These are phyloP conservation scores for Pristiophorus japonicus DNA, from an alignment of 2,113 vertebrate species.

Conservation along the genomic window DNA sequence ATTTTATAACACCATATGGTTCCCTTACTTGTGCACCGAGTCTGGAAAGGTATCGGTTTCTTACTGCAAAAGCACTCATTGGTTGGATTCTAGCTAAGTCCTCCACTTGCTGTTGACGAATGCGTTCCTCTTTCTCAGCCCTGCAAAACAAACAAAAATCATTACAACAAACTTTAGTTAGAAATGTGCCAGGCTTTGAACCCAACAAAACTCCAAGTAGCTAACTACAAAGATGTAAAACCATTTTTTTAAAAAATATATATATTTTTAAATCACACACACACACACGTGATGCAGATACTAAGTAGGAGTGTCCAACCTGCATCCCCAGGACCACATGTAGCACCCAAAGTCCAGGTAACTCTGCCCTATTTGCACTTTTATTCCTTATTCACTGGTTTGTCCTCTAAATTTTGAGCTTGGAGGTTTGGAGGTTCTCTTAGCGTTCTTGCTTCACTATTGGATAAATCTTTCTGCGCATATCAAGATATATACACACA, in stretches of 20 bases:
- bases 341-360: background rate
- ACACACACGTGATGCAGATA: background rate
- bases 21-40: constrained; percentile 66
- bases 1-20: background rate
- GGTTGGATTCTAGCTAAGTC: constrained; percentile 56
- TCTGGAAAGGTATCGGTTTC: constrained; percentile 72
- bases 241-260: too few relatives aligned
- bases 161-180: background rate
- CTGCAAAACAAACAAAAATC: constrained; percentile 39
- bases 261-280: too few relatives aligned
- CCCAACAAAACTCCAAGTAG: background rate
- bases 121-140: constrained; percentile 37
- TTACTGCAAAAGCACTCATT: constrained; percentile 65
- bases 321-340: background rate
- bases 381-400: background rate
- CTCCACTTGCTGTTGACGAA: constrained; percentile 47
- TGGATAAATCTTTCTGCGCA: background rate
- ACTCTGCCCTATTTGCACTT: background rate
- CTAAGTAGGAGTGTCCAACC: background rate
- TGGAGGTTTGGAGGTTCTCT: background rate
- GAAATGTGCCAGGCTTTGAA: background rate
- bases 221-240: background rate
- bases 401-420: background rate
- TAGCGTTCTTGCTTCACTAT: background rate
- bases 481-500: background rate